Conservation (phyloP, 2,113 vertebrate species). For the Vireo altiloquus region DNA sequence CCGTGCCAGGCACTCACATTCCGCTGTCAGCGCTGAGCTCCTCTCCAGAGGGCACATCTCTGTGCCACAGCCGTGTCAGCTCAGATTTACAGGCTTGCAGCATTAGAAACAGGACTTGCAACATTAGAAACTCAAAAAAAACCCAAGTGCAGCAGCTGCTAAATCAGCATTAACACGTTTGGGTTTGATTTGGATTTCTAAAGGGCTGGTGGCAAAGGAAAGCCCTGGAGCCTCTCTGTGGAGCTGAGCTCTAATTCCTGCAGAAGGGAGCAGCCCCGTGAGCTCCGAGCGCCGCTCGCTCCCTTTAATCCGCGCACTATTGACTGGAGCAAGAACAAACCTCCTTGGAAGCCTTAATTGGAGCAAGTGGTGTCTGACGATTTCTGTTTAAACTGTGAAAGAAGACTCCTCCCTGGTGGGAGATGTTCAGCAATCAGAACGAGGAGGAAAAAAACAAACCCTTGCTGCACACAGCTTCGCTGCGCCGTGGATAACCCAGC, state of each 20-base stretch:
- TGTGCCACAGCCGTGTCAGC: not conserved
- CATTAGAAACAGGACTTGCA: not conserved
- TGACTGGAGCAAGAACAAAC: conserved; percentile 14
- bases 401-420: conserved; percentile 3
- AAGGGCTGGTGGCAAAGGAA: not conserved
- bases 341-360: conserved; percentile 40
- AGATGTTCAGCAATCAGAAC: conserved; percentile 17
- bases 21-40: not conserved
- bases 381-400: conserved; percentile 42
- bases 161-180: not conserved
- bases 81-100: not conserved
- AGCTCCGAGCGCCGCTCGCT: not conserved
- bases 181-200: not conserved
- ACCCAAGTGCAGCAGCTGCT: not conserved
- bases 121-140: not conserved
- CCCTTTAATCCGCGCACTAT: not conserved
- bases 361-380: not conserved
- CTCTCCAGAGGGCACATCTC: not conserved
- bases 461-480: not conserved
- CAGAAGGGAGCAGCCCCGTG: not conserved
- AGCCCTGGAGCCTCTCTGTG: not conserved
- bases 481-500: not conserved
- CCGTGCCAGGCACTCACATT: not conserved
- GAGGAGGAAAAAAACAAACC: not conserved
- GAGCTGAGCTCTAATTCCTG: not conserved